Conservation (phyloP, 2,797 vertebrate genomes). For the Micrastur ruficollis region DNA sequence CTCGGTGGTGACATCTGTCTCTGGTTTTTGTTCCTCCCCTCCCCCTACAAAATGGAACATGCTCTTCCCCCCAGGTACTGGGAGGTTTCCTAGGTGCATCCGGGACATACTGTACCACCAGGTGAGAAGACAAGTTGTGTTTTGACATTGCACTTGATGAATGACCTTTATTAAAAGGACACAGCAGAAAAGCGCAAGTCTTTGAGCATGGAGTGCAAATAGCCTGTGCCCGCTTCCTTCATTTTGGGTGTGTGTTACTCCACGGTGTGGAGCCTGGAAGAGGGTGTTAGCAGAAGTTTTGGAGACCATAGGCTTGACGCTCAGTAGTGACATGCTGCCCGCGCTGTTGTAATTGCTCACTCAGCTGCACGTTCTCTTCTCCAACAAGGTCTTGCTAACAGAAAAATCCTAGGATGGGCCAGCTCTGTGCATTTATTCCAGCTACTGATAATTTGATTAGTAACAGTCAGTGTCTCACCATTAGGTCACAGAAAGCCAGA, state of each 20-base stretch:
- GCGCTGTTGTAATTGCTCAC: background rate
- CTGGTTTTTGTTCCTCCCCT: background rate
- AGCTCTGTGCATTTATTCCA: background rate
- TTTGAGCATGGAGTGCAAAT: background rate
- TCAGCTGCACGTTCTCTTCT: background rate
- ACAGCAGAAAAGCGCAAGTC: background rate
- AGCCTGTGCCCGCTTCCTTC: background rate
- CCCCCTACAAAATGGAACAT: background rate
- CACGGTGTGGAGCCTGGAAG: background rate
- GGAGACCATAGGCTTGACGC: background rate
- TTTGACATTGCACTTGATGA: background rate
- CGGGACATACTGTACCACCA: background rate
- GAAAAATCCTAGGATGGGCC: background rate
- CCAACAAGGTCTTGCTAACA: background rate
- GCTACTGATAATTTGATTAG: background rate
- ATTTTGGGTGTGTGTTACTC: background rate
- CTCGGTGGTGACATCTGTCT: background rate
- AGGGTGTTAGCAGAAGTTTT: background rate
- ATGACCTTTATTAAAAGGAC: slow-evolving; percentile 46
- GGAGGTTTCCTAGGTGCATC: background rate
- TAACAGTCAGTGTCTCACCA: background rate
- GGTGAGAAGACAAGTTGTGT: slow-evolving; percentile 12
- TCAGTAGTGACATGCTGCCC: background rate
- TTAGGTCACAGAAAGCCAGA: background rate
- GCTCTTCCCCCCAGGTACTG: background rate